Base-by-base conservation (phyloP, 2,113 vertebrate species). In the Coregonus clupeaformis region DNA sequence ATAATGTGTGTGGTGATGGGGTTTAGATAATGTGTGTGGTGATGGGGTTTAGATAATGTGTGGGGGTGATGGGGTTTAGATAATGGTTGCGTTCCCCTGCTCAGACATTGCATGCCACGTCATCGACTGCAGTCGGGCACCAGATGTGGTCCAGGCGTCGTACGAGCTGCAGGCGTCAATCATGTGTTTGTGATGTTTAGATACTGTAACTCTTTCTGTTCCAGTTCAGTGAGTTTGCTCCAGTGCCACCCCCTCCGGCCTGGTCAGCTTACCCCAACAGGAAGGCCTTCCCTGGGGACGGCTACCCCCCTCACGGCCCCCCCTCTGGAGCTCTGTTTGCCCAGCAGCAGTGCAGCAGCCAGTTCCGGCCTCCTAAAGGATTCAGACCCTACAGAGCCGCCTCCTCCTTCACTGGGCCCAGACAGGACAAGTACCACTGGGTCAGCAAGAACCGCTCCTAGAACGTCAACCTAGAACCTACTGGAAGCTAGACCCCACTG, bases 361-460 rank as follows among this genome's bases (percentile, higher is more conserved):
- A 29, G 3, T 83, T 81, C 11, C 73, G 27, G 22, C 70, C 6
- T 75, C 74, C 71, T 91, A 95, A 93, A 73, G 45, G 57, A 27
- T 91, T 91, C 79, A 95, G 91, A 76, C 47, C 71, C 67, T 90
- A 87, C 66, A 81, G 92, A 22, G 71, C 93, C 4, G 66, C 82
- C 0, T 85, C 90, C 0, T 73, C 86, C 4, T 94, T 95, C 36
- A 2, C 82, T 0, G 94, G 93, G 49, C 95, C 89, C 0, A 89
- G 94, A 0, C 69, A 95, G 0, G 98, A 99, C 86, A 93, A 96
- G 68, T 98, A 96, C 89, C 98, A 98, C 85, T 99, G 97, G 97
- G 90, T 98, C 88, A 97, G 94, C 81, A 93, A 94, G 72, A 93
- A 89, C 72, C 86, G 90, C 1, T 94, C 92, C 18, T 93, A 71